Evolutionary conservation across 1,140 invertebrate species (phyloP).

Genomic region (Brachionus rubens): DNA sequence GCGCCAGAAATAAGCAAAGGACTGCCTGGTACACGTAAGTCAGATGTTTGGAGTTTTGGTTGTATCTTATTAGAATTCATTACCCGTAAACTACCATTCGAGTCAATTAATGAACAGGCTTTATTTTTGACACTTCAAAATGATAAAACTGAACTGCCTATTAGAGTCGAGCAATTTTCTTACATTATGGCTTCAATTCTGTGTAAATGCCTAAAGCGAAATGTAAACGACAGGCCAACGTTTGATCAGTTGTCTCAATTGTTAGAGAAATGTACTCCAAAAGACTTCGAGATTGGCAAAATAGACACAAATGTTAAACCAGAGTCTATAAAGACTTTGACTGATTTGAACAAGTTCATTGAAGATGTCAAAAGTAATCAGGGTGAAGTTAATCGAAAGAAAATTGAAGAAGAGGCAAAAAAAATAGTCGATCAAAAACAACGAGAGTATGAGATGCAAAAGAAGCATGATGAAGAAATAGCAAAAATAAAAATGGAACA

Average conservation of each 20-base stretch:
- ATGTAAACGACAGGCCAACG: not conserved
- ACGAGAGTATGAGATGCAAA: conserved; percentile 3
- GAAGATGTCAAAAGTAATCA: not conserved
- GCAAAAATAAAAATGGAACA: not conserved
- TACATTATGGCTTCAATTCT: not conserved
- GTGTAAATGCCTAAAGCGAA: not conserved
- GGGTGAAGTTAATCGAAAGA: not conserved
- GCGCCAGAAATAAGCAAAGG: conserved; percentile 1
- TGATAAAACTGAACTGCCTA: not conserved
- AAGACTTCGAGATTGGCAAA: not conserved
- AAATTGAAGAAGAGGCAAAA: not conserved
- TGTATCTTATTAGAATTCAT: conserved; percentile 9
- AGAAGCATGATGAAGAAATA: not conserved
- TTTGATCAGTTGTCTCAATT: not conserved
- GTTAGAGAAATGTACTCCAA: not conserved
- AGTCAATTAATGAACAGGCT: not conserved
- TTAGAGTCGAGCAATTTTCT: not conserved
- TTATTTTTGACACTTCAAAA: conserved; percentile 13
- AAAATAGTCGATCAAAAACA: not conserved
- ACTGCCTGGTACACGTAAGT: not conserved
- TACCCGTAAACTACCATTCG: not conserved
- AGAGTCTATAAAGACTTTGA: not conserved
- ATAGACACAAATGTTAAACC: no score
- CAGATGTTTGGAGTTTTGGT: conserved; percentile 34
- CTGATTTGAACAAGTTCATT: not conserved